Conservation (phyloP, 2,113 vertebrate genomes). For the Pterocles gutturalis region DNA sequence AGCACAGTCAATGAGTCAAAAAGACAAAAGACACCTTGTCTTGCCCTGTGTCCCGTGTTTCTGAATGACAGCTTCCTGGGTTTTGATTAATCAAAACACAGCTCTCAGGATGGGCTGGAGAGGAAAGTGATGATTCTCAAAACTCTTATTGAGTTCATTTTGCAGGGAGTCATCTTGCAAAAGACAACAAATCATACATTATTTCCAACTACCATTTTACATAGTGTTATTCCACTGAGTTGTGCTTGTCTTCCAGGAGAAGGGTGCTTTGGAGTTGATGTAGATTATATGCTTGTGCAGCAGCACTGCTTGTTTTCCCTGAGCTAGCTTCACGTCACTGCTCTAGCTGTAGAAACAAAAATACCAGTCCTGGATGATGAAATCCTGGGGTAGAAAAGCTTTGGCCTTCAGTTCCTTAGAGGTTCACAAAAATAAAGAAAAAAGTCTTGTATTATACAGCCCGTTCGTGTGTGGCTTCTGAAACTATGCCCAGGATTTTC, state of each 20-base stretch:
- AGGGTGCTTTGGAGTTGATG: neutral
- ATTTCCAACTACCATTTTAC: neutral
- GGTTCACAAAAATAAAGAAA: neutral
- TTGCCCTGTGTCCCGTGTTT: neutral
- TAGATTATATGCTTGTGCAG: neutral
- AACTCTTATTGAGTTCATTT: neutral
- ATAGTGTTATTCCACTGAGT: neutral
- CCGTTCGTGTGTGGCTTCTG: neutral
- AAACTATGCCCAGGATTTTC: neutral
- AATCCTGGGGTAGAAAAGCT: neutral
- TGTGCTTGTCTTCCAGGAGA: neutral
- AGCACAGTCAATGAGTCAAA: neutral
- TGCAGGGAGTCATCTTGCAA: neutral
- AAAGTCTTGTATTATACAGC: neutral
- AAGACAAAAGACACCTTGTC: constrained; percentile 16
- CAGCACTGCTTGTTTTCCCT: neutral
- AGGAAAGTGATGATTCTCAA: neutral
- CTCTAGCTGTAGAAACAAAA: neutral
- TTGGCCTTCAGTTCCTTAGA: neutral
- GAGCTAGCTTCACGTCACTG: neutral
- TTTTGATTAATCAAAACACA: constrained; percentile 26
- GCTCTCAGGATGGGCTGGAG: neutral
- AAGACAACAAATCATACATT: neutral
- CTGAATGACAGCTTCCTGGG: neutral
- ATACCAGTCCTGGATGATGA: neutral